Percentiles rank a stretch among this genome's conserved stretches.
Evolutionary conservation across 1,140 invertebrate species (phyloP).

Genomic region (Dreissena polymorpha): DNA sequence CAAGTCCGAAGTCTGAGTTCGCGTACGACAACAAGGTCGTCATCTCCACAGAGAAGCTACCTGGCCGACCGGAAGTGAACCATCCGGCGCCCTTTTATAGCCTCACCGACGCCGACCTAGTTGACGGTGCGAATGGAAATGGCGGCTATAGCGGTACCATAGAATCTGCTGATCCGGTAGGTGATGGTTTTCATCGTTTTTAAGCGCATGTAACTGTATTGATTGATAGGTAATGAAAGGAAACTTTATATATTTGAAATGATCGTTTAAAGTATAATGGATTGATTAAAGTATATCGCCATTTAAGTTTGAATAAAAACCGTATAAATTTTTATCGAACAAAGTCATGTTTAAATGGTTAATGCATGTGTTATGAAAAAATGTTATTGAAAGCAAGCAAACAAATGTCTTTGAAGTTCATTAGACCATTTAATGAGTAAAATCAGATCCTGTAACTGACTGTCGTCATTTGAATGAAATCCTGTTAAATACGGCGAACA

Average conservation of each 20-base stretch:
- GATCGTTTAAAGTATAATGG: no score
- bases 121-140: conserved; percentile 29
- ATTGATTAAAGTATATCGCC: background rate
- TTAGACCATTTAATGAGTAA: no score
- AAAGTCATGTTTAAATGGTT: background rate
- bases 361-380: no score
- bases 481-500: no score
- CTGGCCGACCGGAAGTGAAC: conserved; percentile 21
- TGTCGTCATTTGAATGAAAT: no score
- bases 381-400: no score
- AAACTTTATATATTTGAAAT: background rate
- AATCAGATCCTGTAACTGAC: no score
- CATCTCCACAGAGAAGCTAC: background rate
- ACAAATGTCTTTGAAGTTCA: no score
- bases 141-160: background rate
- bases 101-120: conserved; percentile 31
- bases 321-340: background rate
- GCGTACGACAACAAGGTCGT: conserved; percentile 45
- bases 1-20: conserved; percentile 31
- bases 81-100: conserved; percentile 23
- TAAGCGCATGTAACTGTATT: background rate
- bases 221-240: background rate
- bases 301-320: background rate
- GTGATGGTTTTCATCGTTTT: conserved; percentile 1
- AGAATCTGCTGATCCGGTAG: conserved; percentile 38